These are phyloP conservation scores for Pelobates cultripes DNA, from an alignment of 2,797 vertebrate genomes.

Conservation along the genomic window DNA sequence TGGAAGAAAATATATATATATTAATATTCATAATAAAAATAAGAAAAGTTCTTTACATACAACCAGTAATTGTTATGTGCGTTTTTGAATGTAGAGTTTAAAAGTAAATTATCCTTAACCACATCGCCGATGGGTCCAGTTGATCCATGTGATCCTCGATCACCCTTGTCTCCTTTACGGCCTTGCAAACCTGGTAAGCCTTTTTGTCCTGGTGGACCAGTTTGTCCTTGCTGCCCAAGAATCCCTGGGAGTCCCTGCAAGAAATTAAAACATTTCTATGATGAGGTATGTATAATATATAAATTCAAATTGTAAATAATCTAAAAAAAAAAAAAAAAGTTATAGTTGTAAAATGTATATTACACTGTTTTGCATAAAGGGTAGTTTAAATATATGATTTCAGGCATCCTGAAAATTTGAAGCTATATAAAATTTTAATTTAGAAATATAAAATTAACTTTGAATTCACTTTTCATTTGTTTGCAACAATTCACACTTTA, in stretches of 20 bases:
- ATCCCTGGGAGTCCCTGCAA: constrained; percentile 85
- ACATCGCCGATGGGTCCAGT: constrained; percentile 85
- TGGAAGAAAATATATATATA: constrained; percentile 57
- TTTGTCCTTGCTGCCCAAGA: constrained; percentile 81
- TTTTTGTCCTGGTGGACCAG: constrained; percentile 81
- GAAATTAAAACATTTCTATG: constrained; percentile 45
- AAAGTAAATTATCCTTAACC: constrained; percentile 68
- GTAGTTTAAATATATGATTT: too few relatives aligned
- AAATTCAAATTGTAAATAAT: neutral
- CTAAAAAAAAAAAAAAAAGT: neutral
- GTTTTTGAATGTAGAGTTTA: too few relatives aligned
- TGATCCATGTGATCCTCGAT: constrained; percentile 76
- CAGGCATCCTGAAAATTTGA: too few relatives aligned
- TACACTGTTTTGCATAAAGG: too few relatives aligned
- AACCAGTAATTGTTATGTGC: neutral
- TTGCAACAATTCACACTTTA: too few relatives aligned
- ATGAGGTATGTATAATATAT: too few relatives aligned
- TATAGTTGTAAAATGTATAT: too few relatives aligned
- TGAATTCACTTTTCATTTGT: too few relatives aligned
- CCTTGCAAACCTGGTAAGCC: constrained; percentile 87
- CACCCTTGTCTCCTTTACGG: constrained; percentile 88
- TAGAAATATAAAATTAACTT: too few relatives aligned
- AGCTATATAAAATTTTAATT: too few relatives aligned
- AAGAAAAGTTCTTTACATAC: too few relatives aligned
- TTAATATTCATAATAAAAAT: neutral